Percentiles rank a stretch among this genome's conserved stretches.
Conservation (phyloP, 37 sponge, comb jelly and placozoan species). For the Ephydatia muelleri region DNA sequence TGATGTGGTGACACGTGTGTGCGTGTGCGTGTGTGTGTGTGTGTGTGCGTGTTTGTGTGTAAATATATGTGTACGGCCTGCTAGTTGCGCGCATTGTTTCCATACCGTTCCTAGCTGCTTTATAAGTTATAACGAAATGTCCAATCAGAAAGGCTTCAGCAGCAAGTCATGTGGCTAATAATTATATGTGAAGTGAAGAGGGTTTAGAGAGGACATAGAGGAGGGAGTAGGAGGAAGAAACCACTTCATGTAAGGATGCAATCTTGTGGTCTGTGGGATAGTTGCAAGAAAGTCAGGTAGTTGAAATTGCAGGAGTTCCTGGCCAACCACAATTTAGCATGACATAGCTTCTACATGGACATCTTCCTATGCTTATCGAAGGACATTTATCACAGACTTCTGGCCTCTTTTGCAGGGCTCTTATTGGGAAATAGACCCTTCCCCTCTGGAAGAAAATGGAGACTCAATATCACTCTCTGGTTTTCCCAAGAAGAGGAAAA, state of each 20-base stretch:
- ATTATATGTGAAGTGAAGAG: too few species aligned
- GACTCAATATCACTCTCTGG: slow-evolving; percentile 63
- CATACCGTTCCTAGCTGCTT: too few species aligned
- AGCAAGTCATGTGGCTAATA: too few species aligned
- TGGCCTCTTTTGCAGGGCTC: slow-evolving; percentile 61
- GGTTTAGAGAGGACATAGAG: too few species aligned
- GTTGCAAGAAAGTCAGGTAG: too few species aligned
- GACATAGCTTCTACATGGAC: not conserved
- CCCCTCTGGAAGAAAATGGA: slow-evolving; percentile 62
- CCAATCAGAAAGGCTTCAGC: too few species aligned
- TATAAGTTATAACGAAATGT: not conserved
- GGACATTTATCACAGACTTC: not conserved
- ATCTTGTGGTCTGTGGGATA: too few species aligned
- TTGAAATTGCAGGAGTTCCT: not conserved
- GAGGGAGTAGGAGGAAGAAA: too few species aligned
- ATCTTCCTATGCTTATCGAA: not conserved
- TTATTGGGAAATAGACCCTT: slow-evolving; percentile 89
- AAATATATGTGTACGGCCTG: too few species aligned
- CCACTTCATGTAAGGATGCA: too few species aligned
- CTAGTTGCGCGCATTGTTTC: too few species aligned
- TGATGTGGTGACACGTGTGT: not conserved
- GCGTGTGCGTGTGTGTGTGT: slow-evolving; percentile 1
- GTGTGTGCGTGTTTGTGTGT: not conserved
- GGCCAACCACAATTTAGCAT: not conserved
- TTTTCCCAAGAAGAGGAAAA: slow-evolving; percentile 62